Percentiles rank a stretch among this genome's conserved stretches.
phyloP scores from a whole-genome alignment of 2,113 vertebrate genomes.

The Heterocephalus glaber region DNA sequence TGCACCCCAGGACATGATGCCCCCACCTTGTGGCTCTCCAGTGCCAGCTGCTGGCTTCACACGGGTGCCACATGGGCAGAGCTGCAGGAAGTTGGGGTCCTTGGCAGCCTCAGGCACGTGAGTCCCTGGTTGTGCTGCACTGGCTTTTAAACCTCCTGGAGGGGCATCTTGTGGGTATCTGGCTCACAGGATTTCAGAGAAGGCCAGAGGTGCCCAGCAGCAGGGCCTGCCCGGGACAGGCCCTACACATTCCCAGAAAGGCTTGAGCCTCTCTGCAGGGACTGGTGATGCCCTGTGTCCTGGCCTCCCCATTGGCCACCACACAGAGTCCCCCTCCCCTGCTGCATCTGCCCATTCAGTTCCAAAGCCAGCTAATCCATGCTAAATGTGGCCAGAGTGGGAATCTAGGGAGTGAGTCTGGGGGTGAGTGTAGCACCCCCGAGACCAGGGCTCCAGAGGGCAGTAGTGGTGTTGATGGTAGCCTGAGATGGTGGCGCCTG shows the following conservation, averaged over 20 bases:
- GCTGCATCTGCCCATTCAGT: not conserved
- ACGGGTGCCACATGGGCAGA: fast-evolving
- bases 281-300: not conserved
- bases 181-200: not conserved
- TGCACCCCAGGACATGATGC: not conserved
- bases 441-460: not conserved
- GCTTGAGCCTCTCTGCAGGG: not conserved
- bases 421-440: fast-evolving
- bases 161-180: not conserved
- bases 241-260: not conserved
- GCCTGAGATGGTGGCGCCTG: fast-evolving
- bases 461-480: fast-evolving
- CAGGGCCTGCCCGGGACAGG: not conserved
- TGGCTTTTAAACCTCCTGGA: not conserved
- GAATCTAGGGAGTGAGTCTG: too few relatives aligned
- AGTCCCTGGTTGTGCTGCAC: not conserved
- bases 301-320: not conserved
- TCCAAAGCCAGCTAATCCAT: not conserved
- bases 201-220: not conserved
- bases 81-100: not conserved
- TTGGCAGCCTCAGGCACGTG: not conserved
- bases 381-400: fast-evolving
- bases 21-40: not conserved
- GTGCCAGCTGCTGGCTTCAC: not conserved
- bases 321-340: not conserved